Evolutionary conservation across 2,888 invertebrate species (phyloP).

Genomic region (Chrysolina oricalcia): DNA sequence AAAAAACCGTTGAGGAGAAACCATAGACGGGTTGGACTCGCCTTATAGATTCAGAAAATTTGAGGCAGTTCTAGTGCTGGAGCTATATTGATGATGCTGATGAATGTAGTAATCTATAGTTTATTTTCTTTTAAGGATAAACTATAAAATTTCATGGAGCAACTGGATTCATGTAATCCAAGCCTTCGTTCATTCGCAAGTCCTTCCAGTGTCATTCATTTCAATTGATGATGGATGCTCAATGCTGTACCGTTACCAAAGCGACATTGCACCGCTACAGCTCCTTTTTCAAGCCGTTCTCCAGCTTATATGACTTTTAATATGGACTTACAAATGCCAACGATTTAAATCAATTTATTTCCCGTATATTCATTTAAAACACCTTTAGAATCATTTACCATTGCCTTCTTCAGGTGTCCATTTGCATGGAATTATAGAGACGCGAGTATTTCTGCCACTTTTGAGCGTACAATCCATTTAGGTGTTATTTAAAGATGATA

Average conservation of each 20-base stretch:
- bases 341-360: constrained; percentile 50
- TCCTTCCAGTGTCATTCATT: constrained; percentile 4
- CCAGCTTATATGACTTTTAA: constrained; percentile 37
- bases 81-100: too few relatives aligned
- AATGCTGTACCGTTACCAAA: constrained; percentile 30
- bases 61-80: too few relatives aligned
- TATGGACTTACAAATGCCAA: constrained; percentile 44
- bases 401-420: constrained; percentile 47
- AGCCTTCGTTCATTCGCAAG: not conserved
- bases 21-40: too few relatives aligned
- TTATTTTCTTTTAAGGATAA: not conserved
- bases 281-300: constrained; percentile 31
- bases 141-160: not conserved
- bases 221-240: constrained; percentile 17
- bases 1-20: too few relatives aligned
- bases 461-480: constrained; percentile 43
- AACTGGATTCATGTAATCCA: not conserved
- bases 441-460: constrained; percentile 45
- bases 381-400: constrained; percentile 49
- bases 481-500: constrained; percentile 46
- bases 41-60: too few relatives aligned
- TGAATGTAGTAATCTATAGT: not conserved
- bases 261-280: constrained; percentile 21
- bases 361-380: constrained; percentile 49
- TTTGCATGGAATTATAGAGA: constrained; percentile 52